Conservation (phyloP, 1,140 invertebrate species). For the Copidosoma floridanum region DNA sequence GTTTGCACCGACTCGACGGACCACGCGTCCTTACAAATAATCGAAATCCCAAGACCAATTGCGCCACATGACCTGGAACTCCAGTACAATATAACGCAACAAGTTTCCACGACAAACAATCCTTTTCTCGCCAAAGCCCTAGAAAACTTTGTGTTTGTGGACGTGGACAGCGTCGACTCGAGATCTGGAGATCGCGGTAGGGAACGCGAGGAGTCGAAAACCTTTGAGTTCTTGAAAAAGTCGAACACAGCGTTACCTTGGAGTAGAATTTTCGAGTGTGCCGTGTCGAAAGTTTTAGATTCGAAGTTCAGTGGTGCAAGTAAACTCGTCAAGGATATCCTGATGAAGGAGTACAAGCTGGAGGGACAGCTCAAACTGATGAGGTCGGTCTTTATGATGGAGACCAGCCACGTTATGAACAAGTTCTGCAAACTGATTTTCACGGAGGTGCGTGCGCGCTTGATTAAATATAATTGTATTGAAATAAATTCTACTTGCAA, state of each 20-base stretch:
- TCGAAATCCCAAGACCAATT: conserved; percentile 18
- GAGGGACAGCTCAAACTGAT: conserved; percentile 56
- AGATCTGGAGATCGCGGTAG: too few relatives aligned
- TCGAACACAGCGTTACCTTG: conserved; percentile 44
- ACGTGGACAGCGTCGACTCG: too few relatives aligned
- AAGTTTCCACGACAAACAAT: conserved; percentile 47
- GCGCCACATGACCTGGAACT: conserved; percentile 32
- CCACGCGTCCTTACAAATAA: conserved; percentile 14
- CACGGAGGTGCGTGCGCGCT: conserved; percentile 51
- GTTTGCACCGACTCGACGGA: conserved; percentile 26
- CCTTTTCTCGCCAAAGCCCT: conserved; percentile 52
- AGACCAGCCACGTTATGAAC: conserved; percentile 62
- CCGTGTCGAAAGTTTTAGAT: conserved; percentile 51
- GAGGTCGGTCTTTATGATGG: conserved; percentile 64
- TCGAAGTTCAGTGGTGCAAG: conserved; percentile 54
- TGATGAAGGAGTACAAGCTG: conserved; percentile 56
- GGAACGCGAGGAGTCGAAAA: conserved; percentile 1
- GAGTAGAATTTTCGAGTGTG: conserved; percentile 50
- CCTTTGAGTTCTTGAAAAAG: conserved; percentile 37
- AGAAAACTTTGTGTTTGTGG: conserved; percentile 44
- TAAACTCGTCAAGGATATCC: conserved; percentile 56
- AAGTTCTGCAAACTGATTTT: conserved; percentile 60
- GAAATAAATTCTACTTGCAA: too few relatives aligned
- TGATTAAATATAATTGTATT: not conserved
- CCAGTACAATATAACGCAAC: conserved; percentile 40